phyloP scores from a whole-genome alignment of 1,140 invertebrate genomes.

The Gyrodactylus bullatarudis region DNA sequence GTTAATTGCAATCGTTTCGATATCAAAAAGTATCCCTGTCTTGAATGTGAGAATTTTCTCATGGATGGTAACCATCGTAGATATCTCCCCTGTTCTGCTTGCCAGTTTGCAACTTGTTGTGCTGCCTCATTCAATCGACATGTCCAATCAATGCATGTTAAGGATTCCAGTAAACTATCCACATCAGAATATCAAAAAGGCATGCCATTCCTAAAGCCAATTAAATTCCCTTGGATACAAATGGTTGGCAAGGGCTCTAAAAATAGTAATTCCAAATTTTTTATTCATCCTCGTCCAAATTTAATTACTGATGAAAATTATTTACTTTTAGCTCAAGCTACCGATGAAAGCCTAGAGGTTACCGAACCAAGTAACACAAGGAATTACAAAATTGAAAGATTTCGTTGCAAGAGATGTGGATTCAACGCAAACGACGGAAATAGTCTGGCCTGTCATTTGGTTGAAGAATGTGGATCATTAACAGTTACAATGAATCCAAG shows the following conservation, averaged over 20 bases:
- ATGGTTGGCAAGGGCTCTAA: background rate
- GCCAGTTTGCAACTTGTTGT: constrained; percentile 3
- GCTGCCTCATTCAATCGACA: constrained; percentile 2
- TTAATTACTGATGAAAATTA: too few species aligned
- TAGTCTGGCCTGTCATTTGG: background rate
- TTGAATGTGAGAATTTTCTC: background rate
- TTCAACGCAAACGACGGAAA: background rate
- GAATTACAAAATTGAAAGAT: background rate
- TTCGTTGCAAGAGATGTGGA: background rate
- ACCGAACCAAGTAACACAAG: background rate
- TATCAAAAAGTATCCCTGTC: background rate
- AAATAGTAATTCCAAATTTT: background rate
- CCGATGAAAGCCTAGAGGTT: background rate
- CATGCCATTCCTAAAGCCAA: background rate
- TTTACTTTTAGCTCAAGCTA: too few species aligned
- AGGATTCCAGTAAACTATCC: background rate
- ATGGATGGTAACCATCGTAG: background rate
- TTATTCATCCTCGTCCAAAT: too few species aligned
- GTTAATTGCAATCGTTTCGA: background rate
- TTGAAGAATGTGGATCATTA: background rate
- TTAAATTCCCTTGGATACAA: background rate
- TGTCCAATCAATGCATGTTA: background rate
- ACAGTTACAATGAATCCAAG: background rate
- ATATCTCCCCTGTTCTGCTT: constrained; percentile 1
- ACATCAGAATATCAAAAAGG: background rate